Evolutionary conservation across 1,140 invertebrate species (phyloP).

Genomic region (Epicauta chinensis): DNA sequence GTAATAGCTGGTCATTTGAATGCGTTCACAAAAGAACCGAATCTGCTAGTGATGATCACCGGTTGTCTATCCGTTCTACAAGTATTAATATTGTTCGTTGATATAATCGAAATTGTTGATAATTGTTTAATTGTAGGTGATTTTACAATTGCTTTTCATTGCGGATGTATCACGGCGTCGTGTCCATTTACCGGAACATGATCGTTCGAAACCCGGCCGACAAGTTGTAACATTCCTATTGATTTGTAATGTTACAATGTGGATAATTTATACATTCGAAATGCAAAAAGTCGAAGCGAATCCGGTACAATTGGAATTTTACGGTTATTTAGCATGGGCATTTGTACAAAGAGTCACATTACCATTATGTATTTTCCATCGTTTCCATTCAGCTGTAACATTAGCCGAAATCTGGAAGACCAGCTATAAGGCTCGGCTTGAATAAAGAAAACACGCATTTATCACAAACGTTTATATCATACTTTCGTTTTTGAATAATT

Average conservation of each 20-base stretch:
- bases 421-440: slow-evolving; percentile 86
- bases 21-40: slow-evolving; percentile 76
- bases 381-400: slow-evolving; percentile 95
- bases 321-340: slow-evolving; percentile 90
- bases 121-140: slow-evolving; percentile 53
- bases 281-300: slow-evolving; percentile 87
- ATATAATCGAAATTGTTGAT: slow-evolving; percentile 3
- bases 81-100: slow-evolving; percentile 40
- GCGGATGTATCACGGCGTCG: slow-evolving; percentile 86
- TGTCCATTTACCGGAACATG: slow-evolving; percentile 85
- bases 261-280: slow-evolving; percentile 94
- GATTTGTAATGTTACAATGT: slow-evolving; percentile 92
- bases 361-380: slow-evolving; percentile 93
- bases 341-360: slow-evolving; percentile 89
- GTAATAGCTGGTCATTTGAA: slow-evolving; percentile 83
- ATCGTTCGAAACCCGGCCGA: slow-evolving; percentile 87
- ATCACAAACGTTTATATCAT: too few species aligned
- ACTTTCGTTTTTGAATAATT: too few species aligned
- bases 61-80: slow-evolving; percentile 78
- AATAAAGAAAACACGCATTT: too few species aligned
- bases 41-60: slow-evolving; percentile 84
- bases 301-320: slow-evolving; percentile 88
- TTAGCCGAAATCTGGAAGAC: slow-evolving; percentile 98
- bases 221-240: slow-evolving; percentile 93
- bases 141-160: slow-evolving; percentile 90